Evolutionary conservation across 2,113 vertebrate species (phyloP).

Genomic region (Nipponia nippon): DNA sequence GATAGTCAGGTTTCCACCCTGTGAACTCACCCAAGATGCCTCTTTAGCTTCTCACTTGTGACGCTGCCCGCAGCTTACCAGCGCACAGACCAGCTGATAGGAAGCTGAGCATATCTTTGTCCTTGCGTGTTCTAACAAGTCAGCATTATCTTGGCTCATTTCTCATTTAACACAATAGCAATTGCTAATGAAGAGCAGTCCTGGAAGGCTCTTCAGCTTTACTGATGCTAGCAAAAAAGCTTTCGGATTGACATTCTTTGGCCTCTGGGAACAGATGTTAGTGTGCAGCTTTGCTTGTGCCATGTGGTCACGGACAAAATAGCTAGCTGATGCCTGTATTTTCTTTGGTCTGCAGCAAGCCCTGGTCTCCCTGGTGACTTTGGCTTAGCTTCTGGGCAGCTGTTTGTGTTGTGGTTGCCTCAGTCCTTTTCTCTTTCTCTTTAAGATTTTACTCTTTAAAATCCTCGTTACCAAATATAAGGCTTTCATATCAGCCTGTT

Average conservation of each 20-base stretch:
- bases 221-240: neutral
- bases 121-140: neutral
- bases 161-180: neutral
- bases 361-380: neutral
- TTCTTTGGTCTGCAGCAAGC: neutral
- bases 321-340: neutral
- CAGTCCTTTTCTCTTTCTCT: neutral
- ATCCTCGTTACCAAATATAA: neutral
- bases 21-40: neutral
- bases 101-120: neutral
- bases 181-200: neutral
- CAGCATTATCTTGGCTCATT: neutral
- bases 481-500: neutral
- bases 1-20: neutral
- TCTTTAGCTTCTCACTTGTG: neutral
- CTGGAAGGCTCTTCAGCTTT: neutral
- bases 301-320: neutral
- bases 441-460: neutral
- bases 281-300: neutral
- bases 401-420: neutral
- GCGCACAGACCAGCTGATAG: neutral
- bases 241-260: neutral
- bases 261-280: neutral
- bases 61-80: neutral
- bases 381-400: neutral